Percentiles rank a stretch among this genome's conserved stretches.
These are phyloP conservation scores for Anastrepha ludens DNA, from an alignment of 1,140 invertebrate genomes.

Conservation along the genomic window DNA sequence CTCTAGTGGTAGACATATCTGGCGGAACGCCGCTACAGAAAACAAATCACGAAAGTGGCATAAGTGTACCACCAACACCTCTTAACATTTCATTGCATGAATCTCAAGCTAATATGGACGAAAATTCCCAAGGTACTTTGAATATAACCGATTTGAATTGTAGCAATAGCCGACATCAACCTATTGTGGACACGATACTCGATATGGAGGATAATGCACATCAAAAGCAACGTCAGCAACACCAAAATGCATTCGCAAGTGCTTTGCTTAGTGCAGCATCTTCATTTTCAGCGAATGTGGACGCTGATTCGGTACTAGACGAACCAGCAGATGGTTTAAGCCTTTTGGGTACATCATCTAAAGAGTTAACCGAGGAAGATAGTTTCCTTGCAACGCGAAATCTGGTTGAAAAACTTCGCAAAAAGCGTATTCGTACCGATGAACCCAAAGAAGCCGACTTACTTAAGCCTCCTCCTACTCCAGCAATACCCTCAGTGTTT, in stretches of 20 bases:
- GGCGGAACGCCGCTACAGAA: conserved; percentile 17
- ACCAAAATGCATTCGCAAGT: conserved; percentile 53
- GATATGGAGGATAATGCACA: conserved; percentile 68
- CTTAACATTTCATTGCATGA: conserved; percentile 51
- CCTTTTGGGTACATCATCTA: conserved; percentile 21
- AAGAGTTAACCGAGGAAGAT: conserved; percentile 65
- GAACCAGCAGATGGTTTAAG: conserved; percentile 30
- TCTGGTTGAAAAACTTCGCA: conserved; percentile 68
- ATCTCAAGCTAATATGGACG: conserved; percentile 48
- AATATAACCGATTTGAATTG: background rate
- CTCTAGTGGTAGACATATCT: conserved; percentile 21
- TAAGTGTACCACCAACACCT: conserved; percentile 20
- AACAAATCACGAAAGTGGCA: background rate
- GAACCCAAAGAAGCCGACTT: conserved; percentile 68
- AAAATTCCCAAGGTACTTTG: background rate
- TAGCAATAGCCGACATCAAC: conserved; percentile 58
- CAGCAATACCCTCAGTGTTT: conserved; percentile 69
- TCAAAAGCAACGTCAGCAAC: conserved; percentile 51
- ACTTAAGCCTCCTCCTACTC: conserved; percentile 65
- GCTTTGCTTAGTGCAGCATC: conserved; percentile 22
- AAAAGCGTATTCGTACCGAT: conserved; percentile 64
- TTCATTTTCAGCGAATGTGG: background rate
- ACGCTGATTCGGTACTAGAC: conserved; percentile 16
- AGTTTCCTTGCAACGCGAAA: conserved; percentile 67
- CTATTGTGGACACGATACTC: conserved; percentile 70